Conservation (phyloP, 2,797 vertebrate species). For the Micromesistius poutassou region DNA sequence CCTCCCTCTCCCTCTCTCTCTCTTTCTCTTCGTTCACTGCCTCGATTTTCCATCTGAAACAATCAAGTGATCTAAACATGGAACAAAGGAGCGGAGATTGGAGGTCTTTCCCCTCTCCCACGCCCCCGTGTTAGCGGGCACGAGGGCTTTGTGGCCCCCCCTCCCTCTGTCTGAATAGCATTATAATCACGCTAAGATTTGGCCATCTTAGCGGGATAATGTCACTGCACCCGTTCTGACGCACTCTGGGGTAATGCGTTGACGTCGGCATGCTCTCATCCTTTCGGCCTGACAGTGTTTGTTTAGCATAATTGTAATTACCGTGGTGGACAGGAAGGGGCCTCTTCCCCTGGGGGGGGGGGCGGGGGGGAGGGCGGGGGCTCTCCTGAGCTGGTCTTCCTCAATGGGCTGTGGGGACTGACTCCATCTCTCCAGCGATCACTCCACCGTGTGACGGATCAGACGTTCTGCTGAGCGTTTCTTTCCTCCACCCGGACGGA, state of each 20-base stretch:
- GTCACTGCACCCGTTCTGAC: neutral
- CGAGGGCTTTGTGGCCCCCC: neutral
- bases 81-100: neutral
- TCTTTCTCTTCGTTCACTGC: neutral
- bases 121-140: neutral
- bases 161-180: neutral
- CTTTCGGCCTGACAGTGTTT: neutral
- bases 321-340: neutral
- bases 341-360: no score
- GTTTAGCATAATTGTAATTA: neutral
- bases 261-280: neutral
- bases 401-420: no score
- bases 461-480: neutral
- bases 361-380: no score
- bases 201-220: neutral
- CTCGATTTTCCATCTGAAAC: neutral
- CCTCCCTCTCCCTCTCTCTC: neutral
- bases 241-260: neutral
- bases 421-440: no score
- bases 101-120: neutral
- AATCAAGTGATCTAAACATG: neutral
- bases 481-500: neutral
- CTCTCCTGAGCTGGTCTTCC: no score
- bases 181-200: neutral
- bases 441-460: no score